Conservation (phyloP, 2,888 invertebrate species). For the Lypha dubia region DNA sequence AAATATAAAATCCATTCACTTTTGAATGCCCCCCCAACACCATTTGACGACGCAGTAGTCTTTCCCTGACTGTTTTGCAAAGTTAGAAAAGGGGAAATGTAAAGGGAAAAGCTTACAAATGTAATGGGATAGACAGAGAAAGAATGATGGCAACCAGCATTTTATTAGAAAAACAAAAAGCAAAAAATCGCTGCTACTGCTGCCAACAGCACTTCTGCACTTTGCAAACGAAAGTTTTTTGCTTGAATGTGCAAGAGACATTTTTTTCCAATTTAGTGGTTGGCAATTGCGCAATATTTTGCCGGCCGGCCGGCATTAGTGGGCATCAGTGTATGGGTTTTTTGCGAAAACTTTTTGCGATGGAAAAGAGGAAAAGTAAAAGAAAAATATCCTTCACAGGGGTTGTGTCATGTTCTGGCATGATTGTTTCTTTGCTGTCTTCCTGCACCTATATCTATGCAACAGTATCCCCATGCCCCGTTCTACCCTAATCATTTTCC, state of each 20-base stretch:
- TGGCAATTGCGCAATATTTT: slow-evolving; percentile 68
- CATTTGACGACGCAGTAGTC: not conserved
- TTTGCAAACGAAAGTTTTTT: slow-evolving; percentile 23
- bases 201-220: slow-evolving; percentile 18
- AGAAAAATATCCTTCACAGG: slow-evolving; percentile 60
- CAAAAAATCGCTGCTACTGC: slow-evolving; percentile 3
- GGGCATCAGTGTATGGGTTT: slow-evolving; percentile 16
- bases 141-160: not conserved
- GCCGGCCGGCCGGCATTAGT: slow-evolving; percentile 67
- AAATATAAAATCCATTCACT: slow-evolving; percentile 57
- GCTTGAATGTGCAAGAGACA: not conserved
- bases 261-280: slow-evolving; percentile 38
- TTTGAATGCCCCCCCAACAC: slow-evolving; percentile 32
- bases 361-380: not conserved
- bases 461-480: slow-evolving; percentile 69
- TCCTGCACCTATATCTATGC: slow-evolving; percentile 48
- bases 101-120: not conserved
- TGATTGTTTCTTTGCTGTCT: too few relatives aligned
- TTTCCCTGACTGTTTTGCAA: not conserved
- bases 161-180: not conserved
- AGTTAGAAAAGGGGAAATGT: slow-evolving; percentile 18
- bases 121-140: slow-evolving; percentile 21
- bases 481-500: slow-evolving; percentile 11
- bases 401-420: slow-evolving; percentile 5
- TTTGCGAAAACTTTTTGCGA: not conserved